Conservation (phyloP, 2,888 invertebrate genomes). For the Sphaerophoria taeniata region DNA sequence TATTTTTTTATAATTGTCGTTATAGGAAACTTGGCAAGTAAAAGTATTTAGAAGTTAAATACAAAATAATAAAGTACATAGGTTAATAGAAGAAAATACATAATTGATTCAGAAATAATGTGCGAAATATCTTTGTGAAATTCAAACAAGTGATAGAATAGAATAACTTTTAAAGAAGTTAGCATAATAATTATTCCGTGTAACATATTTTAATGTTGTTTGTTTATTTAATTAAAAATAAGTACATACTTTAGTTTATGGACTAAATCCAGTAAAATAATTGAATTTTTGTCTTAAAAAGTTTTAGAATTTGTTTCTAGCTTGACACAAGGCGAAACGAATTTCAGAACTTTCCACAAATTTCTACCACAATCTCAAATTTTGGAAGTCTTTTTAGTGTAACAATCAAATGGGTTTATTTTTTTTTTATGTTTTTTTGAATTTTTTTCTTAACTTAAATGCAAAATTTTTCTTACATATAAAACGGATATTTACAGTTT, state of each 20-base stretch:
- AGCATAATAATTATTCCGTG: not conserved
- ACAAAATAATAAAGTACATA: slow-evolving; percentile 11
- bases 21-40: slow-evolving; percentile 42
- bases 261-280: not conserved
- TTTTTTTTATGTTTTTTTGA: not conserved
- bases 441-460: slow-evolving; percentile 16
- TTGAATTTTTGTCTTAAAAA: not conserved
- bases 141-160: not conserved
- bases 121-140: not conserved
- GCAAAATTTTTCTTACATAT: slow-evolving; percentile 41
- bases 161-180: not conserved
- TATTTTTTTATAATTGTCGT: not conserved
- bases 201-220: slow-evolving; percentile 5
- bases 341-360: slow-evolving; percentile 13
- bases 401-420: slow-evolving; percentile 24
- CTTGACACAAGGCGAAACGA: not conserved
- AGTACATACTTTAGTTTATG: slow-evolving; percentile 7
- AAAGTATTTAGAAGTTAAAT: not conserved
- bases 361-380: not conserved
- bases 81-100: slow-evolving; percentile 6
- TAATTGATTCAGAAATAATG: not conserved
- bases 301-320: not conserved
- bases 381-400: not conserved
- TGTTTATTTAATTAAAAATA: slow-evolving; percentile 10
- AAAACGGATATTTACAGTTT: slow-evolving; percentile 37